Conservation (phyloP, 2,113 vertebrate genomes). For the Eulemur macaco region DNA sequence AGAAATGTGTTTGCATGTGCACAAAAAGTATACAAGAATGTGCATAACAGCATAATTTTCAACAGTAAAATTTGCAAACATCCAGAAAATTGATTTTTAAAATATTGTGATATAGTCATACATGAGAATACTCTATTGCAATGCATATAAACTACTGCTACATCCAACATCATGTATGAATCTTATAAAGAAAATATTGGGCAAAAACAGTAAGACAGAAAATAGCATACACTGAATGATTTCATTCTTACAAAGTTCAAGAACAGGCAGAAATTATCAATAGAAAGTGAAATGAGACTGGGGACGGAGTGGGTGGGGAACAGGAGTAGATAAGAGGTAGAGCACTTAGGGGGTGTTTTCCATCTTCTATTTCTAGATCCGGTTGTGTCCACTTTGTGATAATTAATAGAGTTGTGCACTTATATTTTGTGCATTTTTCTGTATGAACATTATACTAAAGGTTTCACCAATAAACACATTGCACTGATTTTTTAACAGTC, state of each 20-base stretch:
- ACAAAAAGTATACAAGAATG: neutral
- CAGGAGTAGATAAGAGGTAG: neutral
- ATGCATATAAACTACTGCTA: neutral
- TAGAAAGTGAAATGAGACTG: neutral
- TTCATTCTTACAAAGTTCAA: neutral
- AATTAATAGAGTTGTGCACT: neutral
- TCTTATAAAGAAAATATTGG: neutral
- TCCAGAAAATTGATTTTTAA: neutral
- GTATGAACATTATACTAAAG: neutral
- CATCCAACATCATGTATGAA: neutral
- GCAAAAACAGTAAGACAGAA: neutral
- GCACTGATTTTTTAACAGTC: neutral
- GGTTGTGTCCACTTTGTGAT: neutral
- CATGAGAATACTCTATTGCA: neutral
- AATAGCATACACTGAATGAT: neutral
- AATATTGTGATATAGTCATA: neutral
- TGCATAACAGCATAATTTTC: neutral
- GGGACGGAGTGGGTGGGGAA: fast-evolving
- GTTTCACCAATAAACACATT: neutral
- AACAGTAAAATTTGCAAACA: neutral
- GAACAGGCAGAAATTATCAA: neutral
- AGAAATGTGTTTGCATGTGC: neutral
- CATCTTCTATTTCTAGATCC: neutral
- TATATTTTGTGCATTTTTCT: neutral
- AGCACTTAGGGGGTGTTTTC: neutral